A percentile compares a stretch with the other conserved stretches of the same genome.
These are phyloP conservation scores for Sylvia atricapilla DNA, from an alignment of 2,113 vertebrate species.

Conservation along the genomic window DNA sequence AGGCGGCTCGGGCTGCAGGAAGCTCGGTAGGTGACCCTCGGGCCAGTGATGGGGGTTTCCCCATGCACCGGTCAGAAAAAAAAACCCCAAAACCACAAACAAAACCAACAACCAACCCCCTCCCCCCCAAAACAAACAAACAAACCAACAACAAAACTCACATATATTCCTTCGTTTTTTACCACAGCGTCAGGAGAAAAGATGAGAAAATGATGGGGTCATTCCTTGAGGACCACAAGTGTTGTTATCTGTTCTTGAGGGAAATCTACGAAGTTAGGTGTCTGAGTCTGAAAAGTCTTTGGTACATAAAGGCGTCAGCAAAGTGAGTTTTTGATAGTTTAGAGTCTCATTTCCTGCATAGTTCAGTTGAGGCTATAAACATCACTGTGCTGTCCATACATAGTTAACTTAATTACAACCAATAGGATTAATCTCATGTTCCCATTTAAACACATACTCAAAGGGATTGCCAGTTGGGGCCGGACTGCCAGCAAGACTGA, in stretches of 20 bases:
- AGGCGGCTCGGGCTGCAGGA: background rate
- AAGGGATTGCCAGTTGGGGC: background rate
- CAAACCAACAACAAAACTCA: background rate
- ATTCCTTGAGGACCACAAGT: background rate
- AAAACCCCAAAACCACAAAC: background rate
- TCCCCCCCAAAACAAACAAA: background rate
- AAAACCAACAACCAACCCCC: no score
- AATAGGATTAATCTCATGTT: background rate
- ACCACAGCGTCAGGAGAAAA: background rate
- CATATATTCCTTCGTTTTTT: background rate
- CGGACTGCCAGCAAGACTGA: background rate
- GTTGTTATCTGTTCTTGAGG: accelerated
- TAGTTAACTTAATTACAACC: background rate
- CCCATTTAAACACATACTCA: background rate
- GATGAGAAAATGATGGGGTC: background rate
- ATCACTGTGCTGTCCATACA: accelerated
- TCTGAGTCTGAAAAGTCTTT: background rate
- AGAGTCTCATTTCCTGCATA: background rate
- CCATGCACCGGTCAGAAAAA: background rate
- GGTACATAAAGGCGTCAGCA: accelerated
- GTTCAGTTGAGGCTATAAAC: background rate
- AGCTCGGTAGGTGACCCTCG: background rate
- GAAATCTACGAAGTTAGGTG: background rate
- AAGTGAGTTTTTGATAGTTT: background rate
- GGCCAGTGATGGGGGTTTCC: accelerated